Percentiles rank a stretch among this genome's conserved stretches.
Conservation (phyloP, 1,140 invertebrate species). For the Leptinotarsa lineolata region DNA sequence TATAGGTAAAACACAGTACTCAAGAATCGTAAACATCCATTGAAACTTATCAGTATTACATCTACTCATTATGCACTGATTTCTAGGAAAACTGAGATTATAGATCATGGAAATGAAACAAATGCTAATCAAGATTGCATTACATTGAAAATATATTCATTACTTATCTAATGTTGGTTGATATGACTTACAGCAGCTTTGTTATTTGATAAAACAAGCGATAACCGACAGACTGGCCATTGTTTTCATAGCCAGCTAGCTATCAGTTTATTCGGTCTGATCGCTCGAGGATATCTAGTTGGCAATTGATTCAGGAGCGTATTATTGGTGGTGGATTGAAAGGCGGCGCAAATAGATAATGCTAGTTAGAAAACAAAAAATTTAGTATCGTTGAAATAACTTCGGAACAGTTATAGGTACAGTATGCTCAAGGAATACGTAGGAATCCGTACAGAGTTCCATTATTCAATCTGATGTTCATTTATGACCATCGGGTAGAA, state of each 20-base stretch:
- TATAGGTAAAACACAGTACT: too few species aligned
- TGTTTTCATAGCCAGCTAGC: conserved; percentile 10
- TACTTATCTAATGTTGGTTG: neutral
- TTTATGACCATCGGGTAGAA: too few species aligned
- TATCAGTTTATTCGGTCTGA: conserved; percentile 11
- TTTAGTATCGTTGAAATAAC: neutral
- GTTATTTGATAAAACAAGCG: conserved; percentile 6
- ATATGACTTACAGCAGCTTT: conserved; percentile 19
- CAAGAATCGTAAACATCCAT: too few species aligned
- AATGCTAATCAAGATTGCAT: conserved; percentile 5
- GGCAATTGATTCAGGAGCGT: neutral
- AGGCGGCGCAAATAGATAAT: neutral
- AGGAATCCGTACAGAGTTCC: neutral
- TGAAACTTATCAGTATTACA: too few species aligned
- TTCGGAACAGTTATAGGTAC: too few species aligned
- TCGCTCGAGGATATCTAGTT: conserved; percentile 8
- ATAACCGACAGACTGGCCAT: neutral
- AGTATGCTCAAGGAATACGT: neutral
- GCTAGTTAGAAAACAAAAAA: neutral
- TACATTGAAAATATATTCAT: conserved; percentile 12
- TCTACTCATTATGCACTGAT: neutral
- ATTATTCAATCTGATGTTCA: too few species aligned
- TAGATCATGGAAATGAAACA: conserved; percentile 6
- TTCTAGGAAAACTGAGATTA: neutral
- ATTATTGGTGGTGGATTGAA: conserved; percentile 2